A percentile compares a stretch with the other conserved stretches of the same genome.
Evolutionary conservation across 2,113 vertebrate species (phyloP).

Genomic region (Fulmarus glacialis): DNA sequence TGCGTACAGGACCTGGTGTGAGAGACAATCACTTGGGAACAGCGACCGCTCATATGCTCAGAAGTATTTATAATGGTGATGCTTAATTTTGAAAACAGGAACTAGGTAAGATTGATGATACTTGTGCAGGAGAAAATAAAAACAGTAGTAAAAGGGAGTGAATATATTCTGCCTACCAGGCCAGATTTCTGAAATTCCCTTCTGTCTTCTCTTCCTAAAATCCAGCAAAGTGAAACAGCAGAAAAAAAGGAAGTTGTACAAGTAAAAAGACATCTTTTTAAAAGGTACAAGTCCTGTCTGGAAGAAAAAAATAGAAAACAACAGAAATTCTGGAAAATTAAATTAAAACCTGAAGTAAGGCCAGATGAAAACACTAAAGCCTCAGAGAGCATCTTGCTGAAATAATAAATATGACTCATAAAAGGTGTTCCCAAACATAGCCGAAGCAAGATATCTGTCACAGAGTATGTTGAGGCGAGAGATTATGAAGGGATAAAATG

Average conservation of each 20-base stretch:
- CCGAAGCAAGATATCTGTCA: background rate
- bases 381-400: background rate
- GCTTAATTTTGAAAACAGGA: background rate
- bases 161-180: background rate
- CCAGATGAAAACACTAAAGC: background rate
- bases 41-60: fast-evolving
- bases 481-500: background rate
- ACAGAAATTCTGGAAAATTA: background rate
- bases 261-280: background rate
- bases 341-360: background rate
- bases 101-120: background rate
- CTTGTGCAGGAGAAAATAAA: background rate
- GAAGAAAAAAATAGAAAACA: background rate
- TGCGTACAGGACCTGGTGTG: too few relatives aligned
- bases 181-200: background rate
- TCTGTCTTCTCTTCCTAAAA: background rate
- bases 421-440: background rate
- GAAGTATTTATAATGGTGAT: background rate
- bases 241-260: background rate
- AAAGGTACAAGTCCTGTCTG: background rate
- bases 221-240: background rate
- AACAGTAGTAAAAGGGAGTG: background rate
- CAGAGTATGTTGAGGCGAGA: background rate
- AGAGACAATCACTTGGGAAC: background rate
- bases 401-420: background rate